Percentiles rank a stretch among this genome's conserved stretches.
Evolutionary conservation across 1,140 invertebrate species (phyloP).

Genomic region (Frieseomelitta varia): DNA sequence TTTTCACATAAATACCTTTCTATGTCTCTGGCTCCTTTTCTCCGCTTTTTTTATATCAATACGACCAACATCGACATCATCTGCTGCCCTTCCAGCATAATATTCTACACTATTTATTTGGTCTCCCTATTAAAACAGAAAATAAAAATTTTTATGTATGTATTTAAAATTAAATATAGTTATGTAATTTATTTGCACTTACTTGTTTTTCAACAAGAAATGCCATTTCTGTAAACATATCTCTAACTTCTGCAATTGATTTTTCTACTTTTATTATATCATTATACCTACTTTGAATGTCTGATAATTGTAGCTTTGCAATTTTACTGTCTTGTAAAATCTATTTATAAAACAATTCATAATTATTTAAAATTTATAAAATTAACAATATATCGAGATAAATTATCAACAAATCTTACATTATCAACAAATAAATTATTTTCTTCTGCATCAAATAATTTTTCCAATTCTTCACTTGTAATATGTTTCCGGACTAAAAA

Average conservation of each 20-base stretch:
- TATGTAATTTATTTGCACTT: constrained; percentile 32
- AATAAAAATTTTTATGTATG: constrained; percentile 15
- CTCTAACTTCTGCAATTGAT: constrained; percentile 90
- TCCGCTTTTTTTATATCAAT: constrained; percentile 87
- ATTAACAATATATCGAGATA: constrained; percentile 21
- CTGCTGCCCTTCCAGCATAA: constrained; percentile 86
- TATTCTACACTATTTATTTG: constrained; percentile 88
- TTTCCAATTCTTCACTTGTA: constrained; percentile 83
- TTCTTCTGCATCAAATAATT: constrained; percentile 82
- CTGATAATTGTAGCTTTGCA: constrained; percentile 90
- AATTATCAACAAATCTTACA: constrained; percentile 76
- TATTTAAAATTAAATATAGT: neutral
- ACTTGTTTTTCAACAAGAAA: constrained; percentile 89
- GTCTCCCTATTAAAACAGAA: constrained; percentile 84
- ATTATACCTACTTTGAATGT: constrained; percentile 91
- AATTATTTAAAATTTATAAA: constrained; percentile 28
- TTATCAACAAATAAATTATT: constrained; percentile 85
- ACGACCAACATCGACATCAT: constrained; percentile 86
- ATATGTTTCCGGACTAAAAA: constrained; percentile 82
- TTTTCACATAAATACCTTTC: constrained; percentile 84
- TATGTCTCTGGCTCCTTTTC: constrained; percentile 85
- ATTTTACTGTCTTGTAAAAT: constrained; percentile 91
- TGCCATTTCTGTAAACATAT: constrained; percentile 92
- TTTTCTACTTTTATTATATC: constrained; percentile 93
- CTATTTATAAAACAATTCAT: constrained; percentile 80